Evolutionary conservation across 2,113 vertebrate species (phyloP).

Genomic region (Manacus vitellinus): DNA sequence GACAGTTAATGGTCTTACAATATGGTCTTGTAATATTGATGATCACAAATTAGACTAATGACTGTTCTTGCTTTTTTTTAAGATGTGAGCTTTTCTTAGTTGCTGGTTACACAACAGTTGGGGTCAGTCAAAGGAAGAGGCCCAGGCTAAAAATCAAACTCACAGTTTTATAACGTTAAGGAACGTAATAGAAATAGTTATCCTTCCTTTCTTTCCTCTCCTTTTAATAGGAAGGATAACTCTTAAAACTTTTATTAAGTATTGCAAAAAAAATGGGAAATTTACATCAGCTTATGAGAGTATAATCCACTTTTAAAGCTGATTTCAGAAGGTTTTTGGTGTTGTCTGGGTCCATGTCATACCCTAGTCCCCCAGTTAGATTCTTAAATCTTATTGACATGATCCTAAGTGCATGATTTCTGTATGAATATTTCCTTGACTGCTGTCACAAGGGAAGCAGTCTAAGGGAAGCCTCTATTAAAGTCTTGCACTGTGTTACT

Average conservation of each 20-base stretch:
- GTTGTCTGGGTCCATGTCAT: not conserved
- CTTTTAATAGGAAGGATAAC: not conserved
- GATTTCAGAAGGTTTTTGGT: not conserved
- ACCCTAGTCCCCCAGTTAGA: fast-evolving
- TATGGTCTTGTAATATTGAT: not conserved
- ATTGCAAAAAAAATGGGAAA: not conserved
- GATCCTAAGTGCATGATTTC: not conserved
- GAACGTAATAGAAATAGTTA: not conserved
- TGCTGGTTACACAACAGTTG: not conserved
- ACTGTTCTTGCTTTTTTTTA: not conserved
- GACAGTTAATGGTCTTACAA: not conserved
- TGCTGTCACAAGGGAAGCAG: not conserved
- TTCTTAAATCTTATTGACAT: not conserved
- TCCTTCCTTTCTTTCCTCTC: not conserved
- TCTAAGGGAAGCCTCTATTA: not conserved
- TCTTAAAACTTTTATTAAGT: not conserved
- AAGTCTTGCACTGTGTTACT: not conserved
- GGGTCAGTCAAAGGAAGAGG: not conserved
- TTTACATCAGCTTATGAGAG: not conserved
- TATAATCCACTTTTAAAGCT: not conserved
- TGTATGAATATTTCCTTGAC: not conserved
- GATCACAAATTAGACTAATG: not conserved
- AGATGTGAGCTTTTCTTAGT: not conserved
- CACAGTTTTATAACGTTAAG: not conserved
- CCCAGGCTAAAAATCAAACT: not conserved